A percentile compares a stretch with the other conserved stretches of the same genome.
Conservation (phyloP, 2,113 vertebrate species). For the Istiophorus platypterus region DNA sequence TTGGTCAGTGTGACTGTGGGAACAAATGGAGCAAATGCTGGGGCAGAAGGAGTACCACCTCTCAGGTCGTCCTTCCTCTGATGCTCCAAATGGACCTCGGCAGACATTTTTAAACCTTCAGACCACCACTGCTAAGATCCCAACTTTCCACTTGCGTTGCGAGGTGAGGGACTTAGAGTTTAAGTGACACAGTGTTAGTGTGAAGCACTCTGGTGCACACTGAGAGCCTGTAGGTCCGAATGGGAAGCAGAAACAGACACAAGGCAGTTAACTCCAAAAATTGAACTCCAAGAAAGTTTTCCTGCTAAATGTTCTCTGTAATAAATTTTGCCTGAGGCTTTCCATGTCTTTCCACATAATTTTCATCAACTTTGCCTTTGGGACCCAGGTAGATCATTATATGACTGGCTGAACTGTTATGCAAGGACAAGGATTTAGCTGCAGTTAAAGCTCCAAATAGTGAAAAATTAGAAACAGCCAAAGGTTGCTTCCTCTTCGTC, state of each 20-base stretch:
- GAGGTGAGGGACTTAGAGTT: background rate
- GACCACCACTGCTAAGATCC: background rate
- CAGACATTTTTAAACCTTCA: slow-evolving; percentile 69
- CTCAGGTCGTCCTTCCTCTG: slow-evolving; percentile 62
- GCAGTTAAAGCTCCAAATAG: slow-evolving; percentile 30
- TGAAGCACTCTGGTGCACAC: background rate
- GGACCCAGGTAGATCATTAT: slow-evolving; percentile 19
- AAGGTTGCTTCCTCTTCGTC: slow-evolving; percentile 27
- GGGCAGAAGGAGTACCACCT: slow-evolving; percentile 29
- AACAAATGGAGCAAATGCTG: slow-evolving; percentile 55
- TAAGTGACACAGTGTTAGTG: background rate
- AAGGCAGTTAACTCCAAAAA: background rate
- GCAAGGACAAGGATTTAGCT: slow-evolving; percentile 2
- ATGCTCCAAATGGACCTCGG: slow-evolving; percentile 68
- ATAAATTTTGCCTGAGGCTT: background rate
- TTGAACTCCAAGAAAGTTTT: background rate
- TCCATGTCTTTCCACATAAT: slow-evolving; percentile 21
- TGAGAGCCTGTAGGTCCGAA: background rate
- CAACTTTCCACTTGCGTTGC: background rate
- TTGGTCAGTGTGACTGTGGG: slow-evolving; percentile 83
- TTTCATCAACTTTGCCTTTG: slow-evolving; percentile 15
- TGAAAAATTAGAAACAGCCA: slow-evolving; percentile 40
- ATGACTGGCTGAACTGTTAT: slow-evolving; percentile 37
- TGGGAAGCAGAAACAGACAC: background rate
- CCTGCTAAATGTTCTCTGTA: slow-evolving; percentile 6